Base-by-base conservation (phyloP, 1,140 invertebrate genomes). In the Trichonephila inaurata region DNA sequence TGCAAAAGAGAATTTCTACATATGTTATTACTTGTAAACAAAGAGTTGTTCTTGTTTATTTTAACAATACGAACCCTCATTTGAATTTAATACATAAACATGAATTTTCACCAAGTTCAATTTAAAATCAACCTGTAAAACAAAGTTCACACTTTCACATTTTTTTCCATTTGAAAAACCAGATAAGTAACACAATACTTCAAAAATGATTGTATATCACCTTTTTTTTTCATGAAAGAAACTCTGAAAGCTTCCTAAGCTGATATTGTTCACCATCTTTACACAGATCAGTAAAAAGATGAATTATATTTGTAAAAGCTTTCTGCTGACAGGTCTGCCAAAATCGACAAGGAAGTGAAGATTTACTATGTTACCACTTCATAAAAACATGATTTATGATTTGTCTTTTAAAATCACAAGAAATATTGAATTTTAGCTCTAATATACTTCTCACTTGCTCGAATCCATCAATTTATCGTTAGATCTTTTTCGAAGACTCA, bases 371-470 rank as follows among this genome's bases (percentile, higher is more conserved):
- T 12, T 40, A 16, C 3, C 18, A 77, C 28, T 77, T 33, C 12
- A 77, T 77, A 28, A 77, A 40, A 40, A 77, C 28, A 33, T 77
- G 72, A 77, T 77, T 18, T 12, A 77, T 40, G 72, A 77, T 77
- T 12, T 18, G 16, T 18, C 33, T 33, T 4, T 18, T 77, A 77
- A 77, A 77, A 77, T 77, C 72, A 77, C 33, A 24, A 77, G 28
- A 19, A 77, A 77, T 77, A 77, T 40, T 40, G 72, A 77, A 77
- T 77, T 77, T 77, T 28, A 33, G 24, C 72, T 77, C 28, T 77
- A 33, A 77, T 40, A 33, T 19, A 19, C 72, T 28, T 40, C 33
- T 77, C 24, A 77, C 33, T 28, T 16, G 16, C 28, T 0, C 10
- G 24, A 33, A 33, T 16, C 28, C 18, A 18, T 33, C 72, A 18